Percentiles rank a stretch among this genome's conserved stretches.
Evolutionary conservation across 53 echinoderm and acorn worm genomes (phyloP).

Genomic region (Patiria pectinifera): DNA sequence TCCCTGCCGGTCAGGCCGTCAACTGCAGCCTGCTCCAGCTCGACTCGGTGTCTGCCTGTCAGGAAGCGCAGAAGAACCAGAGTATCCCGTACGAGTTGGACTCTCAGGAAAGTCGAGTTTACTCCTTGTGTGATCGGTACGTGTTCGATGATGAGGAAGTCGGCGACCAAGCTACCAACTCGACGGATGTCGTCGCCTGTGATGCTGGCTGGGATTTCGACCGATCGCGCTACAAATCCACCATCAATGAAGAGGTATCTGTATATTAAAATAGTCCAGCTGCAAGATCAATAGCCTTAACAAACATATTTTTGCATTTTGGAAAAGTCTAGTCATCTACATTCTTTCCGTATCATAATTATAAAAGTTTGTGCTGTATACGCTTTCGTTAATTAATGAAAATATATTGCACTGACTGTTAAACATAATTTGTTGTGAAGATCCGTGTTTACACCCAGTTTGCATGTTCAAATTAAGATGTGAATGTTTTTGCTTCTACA

Average conservation of each 20-base stretch:
- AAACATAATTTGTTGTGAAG: no score
- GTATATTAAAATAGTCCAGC: neutral
- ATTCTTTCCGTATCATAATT: no score
- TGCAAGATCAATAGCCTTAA: no score
- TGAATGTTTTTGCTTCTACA: neutral
- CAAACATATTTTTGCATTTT: no score
- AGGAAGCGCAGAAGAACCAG: slow-evolving; percentile 42
- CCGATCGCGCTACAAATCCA: slow-evolving; percentile 52
- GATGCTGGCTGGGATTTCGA: slow-evolving; percentile 68
- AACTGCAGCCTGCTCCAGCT: slow-evolving; percentile 27
- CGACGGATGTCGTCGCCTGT: slow-evolving; percentile 47
- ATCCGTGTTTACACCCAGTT: no score
- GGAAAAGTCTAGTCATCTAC: no score
- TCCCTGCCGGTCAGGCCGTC: neutral
- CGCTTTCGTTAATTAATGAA: no score
- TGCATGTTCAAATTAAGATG: no score
- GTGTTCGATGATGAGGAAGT: neutral
- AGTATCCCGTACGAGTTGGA: slow-evolving; percentile 40
- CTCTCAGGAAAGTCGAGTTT: neutral
- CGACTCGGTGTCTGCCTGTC: neutral
- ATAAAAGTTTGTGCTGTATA: no score
- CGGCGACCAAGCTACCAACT: neutral
- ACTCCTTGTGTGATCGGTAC: slow-evolving; percentile 27
- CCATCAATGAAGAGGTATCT: slow-evolving; percentile 28
- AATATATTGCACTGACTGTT: no score